Evolutionary conservation across 2,113 vertebrate genomes (phyloP).

Genomic region (Colius striatus): DNA sequence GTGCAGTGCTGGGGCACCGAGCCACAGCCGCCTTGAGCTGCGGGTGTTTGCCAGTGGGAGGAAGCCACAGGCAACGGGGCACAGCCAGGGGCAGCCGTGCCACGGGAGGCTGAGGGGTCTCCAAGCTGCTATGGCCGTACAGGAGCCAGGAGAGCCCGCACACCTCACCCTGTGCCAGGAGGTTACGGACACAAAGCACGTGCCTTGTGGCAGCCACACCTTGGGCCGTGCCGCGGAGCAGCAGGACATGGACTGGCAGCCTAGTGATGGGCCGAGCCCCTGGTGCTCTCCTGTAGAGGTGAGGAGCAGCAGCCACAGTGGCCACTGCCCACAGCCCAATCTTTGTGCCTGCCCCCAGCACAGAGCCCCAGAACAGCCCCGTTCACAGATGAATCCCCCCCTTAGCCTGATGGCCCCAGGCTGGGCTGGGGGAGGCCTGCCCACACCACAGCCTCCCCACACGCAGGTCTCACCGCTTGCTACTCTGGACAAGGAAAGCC

Average conservation of each 20-base stretch:
- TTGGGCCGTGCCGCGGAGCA: background rate
- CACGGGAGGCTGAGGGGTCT: background rate
- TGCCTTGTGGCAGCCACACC: background rate
- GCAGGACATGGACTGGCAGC: background rate
- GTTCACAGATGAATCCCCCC: background rate
- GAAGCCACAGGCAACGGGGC: fast-evolving
- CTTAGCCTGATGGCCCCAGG: no score
- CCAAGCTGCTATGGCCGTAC: background rate
- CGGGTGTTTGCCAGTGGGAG: background rate
- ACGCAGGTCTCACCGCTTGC: background rate
- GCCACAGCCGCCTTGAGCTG: fast-evolving
- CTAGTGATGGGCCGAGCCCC: background rate
- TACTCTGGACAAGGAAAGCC: background rate
- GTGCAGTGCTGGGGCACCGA: background rate
- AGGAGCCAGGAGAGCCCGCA: background rate
- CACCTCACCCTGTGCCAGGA: fast-evolving
- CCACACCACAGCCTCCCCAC: background rate
- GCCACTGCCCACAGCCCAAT: background rate
- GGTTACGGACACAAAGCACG: background rate
- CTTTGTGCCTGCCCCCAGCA: background rate
- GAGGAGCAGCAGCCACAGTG: background rate
- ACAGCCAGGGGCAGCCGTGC: fast-evolving
- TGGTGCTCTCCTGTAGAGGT: background rate
- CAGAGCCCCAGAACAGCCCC: background rate
- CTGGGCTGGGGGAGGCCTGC: background rate